Evolutionary conservation across 2,113 vertebrate genomes (phyloP), one percentile per base, ranked within the genome.

Genomic region (Hippopotamus amphibius): DNA sequence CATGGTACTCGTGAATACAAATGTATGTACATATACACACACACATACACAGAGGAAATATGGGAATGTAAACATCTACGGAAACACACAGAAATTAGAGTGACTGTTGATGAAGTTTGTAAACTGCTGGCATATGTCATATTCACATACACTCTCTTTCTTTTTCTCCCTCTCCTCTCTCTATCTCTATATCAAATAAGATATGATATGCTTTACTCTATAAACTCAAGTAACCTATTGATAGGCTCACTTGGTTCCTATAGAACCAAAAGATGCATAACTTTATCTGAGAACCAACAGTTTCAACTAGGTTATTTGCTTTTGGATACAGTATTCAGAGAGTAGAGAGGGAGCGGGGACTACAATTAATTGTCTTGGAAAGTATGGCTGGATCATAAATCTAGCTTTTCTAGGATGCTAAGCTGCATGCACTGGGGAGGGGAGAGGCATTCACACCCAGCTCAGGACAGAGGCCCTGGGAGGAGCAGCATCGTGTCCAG

Each of bases 1-100:
- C 24, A 16, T 5, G 15, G 33, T 9, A 13, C 55, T 8, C 4
- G 14, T 12, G 71, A 7, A 11, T n/a, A 74, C 17, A 17, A 3
- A 53, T 9, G 12, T 37, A 10, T 16, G 59, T 12, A 37, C 17
- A 28, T 7, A 19, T 0, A 1, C 2, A 1, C 24, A 28, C 4
- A 41, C 46, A 63, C 24, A 76, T 30, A 89, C 53, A 55, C 46
- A 63, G 43, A 88, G 26, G 53, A 46, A 10, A 15, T 43, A 4
- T 48, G 37, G 41, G 19, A 19, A 41, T 46, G 55, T 3, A 50
- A 46, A 77, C 21, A 66, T n/a, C 17, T 95, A 7, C 16, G 55
- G 66, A 82, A 46, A 63, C 1, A 26, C 16, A 21, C 28, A 50
- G 71, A 88, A 71, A 22, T 72, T 16, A 21, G 57, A 28, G 72